Evolutionary conservation across 2,888 invertebrate genomes (phyloP).

Genomic region (Tupiocoris notatus): DNA sequence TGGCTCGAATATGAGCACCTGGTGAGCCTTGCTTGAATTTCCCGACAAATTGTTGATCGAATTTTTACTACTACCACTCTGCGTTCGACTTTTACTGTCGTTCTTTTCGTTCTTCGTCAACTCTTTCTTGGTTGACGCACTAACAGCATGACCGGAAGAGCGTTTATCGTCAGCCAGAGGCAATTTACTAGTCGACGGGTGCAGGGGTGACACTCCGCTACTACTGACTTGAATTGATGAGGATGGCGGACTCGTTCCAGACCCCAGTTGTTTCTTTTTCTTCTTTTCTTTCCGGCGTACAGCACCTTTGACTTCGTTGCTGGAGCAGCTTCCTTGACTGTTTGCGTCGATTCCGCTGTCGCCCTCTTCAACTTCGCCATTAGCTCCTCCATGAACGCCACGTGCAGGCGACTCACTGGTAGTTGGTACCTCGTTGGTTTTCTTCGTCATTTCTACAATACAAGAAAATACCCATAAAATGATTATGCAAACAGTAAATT

Average conservation of each 20-base stretch:
- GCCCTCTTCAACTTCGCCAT: conserved; percentile 72
- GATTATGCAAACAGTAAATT: neutral
- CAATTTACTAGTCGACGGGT: conserved; percentile 31
- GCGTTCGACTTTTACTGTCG: conserved; percentile 7
- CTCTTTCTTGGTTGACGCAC: conserved; percentile 11
- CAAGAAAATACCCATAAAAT: no score
- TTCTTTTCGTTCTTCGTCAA: conserved; percentile 27
- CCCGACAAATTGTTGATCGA: neutral
- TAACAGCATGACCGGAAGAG: neutral
- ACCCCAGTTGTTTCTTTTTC: conserved; percentile 61
- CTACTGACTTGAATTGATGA: conserved; percentile 29
- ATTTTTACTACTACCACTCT: conserved; percentile 3
- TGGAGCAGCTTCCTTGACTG: conserved; percentile 84
- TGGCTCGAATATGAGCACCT: conserved; percentile 65
- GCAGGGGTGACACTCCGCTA: neutral
- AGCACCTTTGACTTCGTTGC: conserved; percentile 68
- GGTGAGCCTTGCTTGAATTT: conserved; percentile 21
- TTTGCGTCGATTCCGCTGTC: conserved; percentile 88
- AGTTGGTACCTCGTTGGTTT: conserved; percentile 37
- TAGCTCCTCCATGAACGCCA: conserved; percentile 50
- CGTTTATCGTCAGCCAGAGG: conserved; percentile 19
- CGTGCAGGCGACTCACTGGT: conserved; percentile 53
- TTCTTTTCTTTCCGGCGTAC: conserved; percentile 67
- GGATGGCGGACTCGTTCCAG: neutral
- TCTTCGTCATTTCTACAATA: conserved; percentile 29